Percentiles rank a stretch among this genome's conserved stretches.
Conservation (phyloP, 2,113 vertebrate genomes). For the Aptenodytes patagonicus region DNA sequence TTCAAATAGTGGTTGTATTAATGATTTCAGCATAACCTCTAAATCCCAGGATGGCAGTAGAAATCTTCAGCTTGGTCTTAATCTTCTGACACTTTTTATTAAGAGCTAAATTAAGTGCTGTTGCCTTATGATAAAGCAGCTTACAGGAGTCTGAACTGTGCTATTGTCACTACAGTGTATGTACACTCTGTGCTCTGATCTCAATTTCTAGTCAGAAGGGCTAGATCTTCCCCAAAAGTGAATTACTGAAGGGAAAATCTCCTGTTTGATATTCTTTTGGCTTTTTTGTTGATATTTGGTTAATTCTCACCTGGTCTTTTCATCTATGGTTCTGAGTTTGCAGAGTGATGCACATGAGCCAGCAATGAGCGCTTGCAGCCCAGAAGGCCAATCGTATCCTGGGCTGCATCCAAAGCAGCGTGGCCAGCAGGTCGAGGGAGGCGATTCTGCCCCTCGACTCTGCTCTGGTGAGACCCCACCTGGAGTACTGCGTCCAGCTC, state of each 20-base stretch:
- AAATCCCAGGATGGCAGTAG: conserved; percentile 59
- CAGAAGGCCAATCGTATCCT: too few species aligned
- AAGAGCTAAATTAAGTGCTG: conserved; percentile 51
- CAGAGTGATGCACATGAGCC: background rate
- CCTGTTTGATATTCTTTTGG: background rate
- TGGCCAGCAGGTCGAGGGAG: too few species aligned
- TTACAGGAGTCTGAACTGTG: background rate
- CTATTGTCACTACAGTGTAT: background rate
- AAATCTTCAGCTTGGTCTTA: conserved; percentile 55
- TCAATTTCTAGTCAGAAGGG: background rate
- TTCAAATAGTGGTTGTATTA: conserved; percentile 61
- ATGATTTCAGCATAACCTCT: conserved; percentile 62
- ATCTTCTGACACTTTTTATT: conserved; percentile 58
- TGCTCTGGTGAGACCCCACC: too few species aligned
- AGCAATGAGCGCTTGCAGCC: too few species aligned
- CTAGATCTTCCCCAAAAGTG: background rate
- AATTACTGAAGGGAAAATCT: background rate
- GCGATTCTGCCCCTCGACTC: too few species aligned
- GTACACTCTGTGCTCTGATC: background rate
- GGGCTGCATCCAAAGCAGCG: too few species aligned
- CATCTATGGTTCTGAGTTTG: background rate
- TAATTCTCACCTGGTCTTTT: background rate
- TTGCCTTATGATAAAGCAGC: conserved; percentile 37
- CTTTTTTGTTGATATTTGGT: background rate
- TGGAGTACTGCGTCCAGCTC: too few species aligned